Base-by-base conservation (phyloP, 2,113 vertebrate genomes). In the Ammodytes dubius region DNA sequence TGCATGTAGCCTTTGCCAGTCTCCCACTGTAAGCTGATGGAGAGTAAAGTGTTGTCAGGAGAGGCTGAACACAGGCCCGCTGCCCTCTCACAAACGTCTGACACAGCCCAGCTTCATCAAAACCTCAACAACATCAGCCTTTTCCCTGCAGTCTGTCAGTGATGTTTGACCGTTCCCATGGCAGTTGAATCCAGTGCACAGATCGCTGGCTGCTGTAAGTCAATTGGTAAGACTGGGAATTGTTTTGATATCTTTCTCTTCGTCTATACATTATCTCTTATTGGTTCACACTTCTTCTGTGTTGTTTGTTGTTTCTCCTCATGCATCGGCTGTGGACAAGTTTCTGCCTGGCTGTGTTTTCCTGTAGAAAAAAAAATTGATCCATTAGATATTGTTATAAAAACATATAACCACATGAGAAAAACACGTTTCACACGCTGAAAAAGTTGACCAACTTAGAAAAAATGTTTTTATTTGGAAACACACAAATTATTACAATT, bases 341-440 rank as follows among this genome's bases (percentile, higher is more conserved):
- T 76, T 63, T 77, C 60, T 64, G 3, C 70, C 66, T 66, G 88
- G 68, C 43, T 88, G 91, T 39, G 19, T 75, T 91, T 93, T 94
- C 87, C 94, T 95, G 82, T 43, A 2, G 17, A 9, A n/a, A 57
- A 71, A 70, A 60, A 79, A 57, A 79, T n/a, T 53, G 1, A 40
- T 74, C 6, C 75, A 35, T 70, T 2, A 70, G 3, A 70, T 39
- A 77, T 6, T 56, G 35, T 2, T n/a, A 61, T 40, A 35, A 59
- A 74, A 47, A 4, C 2, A 35, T 14, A 19, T 40, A 6, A 72
- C 17, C 35, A 47, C 5, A 27, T 8, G 27, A 11, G 1, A 39
- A 17, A 37, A 27, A 27, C 27, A 27, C 27, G 2, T 27, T 27
- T 27, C 27, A 27, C 27, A 27, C 27, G 27, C 27, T 27, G 27